A percentile compares a stretch with the other conserved stretches of the same genome.
Evolutionary conservation across 2,888 invertebrate species (phyloP).

Genomic region (Pegoplata infirma): DNA sequence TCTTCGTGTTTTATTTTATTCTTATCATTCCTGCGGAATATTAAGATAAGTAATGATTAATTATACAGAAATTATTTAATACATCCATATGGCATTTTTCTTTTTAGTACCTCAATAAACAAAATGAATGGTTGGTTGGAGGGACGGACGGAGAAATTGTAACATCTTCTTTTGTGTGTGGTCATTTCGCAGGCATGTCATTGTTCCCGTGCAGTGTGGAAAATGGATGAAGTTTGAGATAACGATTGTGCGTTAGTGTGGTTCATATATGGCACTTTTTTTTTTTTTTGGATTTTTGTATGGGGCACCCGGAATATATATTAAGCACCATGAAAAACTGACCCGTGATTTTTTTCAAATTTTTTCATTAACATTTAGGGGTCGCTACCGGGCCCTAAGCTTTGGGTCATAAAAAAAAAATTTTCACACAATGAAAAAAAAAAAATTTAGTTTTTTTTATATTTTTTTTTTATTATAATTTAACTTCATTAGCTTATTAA

Average conservation of each 20-base stretch:
- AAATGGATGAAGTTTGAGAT: conserved; percentile 21
- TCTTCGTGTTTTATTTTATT: not conserved
- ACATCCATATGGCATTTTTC: conserved; percentile 27
- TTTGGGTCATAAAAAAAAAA: no score
- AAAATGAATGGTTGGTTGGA: not conserved
- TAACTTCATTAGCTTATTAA: no score
- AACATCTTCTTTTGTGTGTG: conserved; percentile 13
- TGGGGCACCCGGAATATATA: no score
- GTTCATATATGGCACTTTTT: no score
- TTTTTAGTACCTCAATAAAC: not conserved
- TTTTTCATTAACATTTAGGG: no score
- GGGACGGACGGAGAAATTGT: not conserved
- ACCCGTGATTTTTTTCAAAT: no score
- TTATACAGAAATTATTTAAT: conserved; percentile 35
- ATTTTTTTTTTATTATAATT: no score
- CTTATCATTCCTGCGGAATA: not conserved
- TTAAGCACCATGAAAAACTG: no score
- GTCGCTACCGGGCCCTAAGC: no score
- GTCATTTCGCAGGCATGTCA: conserved; percentile 26
- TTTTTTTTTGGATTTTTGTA: no score
- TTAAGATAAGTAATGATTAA: conserved; percentile 29
- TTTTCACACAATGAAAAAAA: no score
- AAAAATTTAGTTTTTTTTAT: no score
- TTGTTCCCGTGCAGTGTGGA: not conserved
- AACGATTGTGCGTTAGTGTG: conserved; percentile 24